phyloP scores from a whole-genome alignment of 2,888 invertebrate species.

The Vandiemenella viatica region DNA sequence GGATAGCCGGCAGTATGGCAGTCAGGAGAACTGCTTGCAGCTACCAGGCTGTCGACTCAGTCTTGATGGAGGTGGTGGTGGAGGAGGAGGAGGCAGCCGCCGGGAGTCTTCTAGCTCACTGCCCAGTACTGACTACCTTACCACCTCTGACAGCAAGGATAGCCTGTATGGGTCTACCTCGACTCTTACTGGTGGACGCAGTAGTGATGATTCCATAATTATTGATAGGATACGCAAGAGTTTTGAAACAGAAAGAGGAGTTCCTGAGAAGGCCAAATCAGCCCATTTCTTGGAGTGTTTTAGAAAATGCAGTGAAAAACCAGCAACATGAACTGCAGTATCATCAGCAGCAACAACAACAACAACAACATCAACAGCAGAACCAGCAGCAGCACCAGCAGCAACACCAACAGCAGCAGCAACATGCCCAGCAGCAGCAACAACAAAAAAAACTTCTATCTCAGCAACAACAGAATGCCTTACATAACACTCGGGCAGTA shows the following conservation, averaged over 20 bases:
- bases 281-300: conserved; percentile 29
- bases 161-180: conserved; percentile 42
- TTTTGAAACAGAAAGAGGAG: conserved; percentile 74
- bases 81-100: conserved; percentile 28
- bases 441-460: too few species aligned
- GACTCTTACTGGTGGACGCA: conserved; percentile 14
- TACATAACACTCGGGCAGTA: conserved; percentile 6
- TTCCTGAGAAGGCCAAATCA: conserved; percentile 61
- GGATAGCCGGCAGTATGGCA: not conserved
- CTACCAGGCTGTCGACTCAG: conserved; percentile 30
- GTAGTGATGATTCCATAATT: conserved; percentile 47
- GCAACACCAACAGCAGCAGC: too few species aligned
- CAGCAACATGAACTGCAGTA: not conserved
- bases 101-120: conserved; percentile 45
- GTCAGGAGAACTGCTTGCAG: conserved; percentile 3
- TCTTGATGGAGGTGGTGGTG: conserved; percentile 26
- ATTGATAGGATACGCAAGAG: conserved; percentile 62
- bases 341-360: not conserved
- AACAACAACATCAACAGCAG: not conserved
- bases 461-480: not conserved
- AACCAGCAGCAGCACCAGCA: not conserved
- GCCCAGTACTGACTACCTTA: conserved; percentile 26
- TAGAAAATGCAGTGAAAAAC: not conserved
- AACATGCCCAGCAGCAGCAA: too few species aligned
- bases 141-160: conserved; percentile 48